phyloP scores from a whole-genome alignment of 1,140 invertebrate genomes.

The Kradibia gibbosae region DNA sequence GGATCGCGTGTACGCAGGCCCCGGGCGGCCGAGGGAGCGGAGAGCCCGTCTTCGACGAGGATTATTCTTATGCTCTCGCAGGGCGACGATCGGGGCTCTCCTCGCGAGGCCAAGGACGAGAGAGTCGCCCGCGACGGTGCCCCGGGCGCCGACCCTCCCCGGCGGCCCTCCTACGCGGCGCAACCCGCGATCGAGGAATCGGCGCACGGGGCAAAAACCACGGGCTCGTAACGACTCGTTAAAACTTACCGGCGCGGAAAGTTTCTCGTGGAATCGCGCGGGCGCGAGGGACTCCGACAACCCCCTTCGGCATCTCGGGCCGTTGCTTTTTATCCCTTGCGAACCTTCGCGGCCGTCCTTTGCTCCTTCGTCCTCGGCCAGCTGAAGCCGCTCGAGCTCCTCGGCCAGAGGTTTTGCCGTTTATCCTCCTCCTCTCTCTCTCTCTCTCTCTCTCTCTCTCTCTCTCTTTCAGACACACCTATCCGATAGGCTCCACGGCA shows the following conservation, averaged over 20 bases:
- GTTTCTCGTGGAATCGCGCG: conserved; percentile 50
- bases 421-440: neutral
- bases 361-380: neutral
- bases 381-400: too few relatives aligned
- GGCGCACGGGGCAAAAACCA: conserved; percentile 31
- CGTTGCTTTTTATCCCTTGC: neutral
- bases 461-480: neutral
- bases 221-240: conserved; percentile 53
- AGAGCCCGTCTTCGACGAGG: too few relatives aligned
- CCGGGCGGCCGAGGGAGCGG: too few relatives aligned
- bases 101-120: too few relatives aligned
- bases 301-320: neutral
- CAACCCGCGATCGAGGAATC: neutral
- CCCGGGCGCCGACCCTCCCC: too few relatives aligned
- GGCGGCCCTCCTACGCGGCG: conserved; percentile 32
- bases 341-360: neutral
- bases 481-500: neutral
- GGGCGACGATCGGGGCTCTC: too few relatives aligned
- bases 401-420: neutral
- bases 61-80: too few relatives aligned
- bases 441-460: neutral
- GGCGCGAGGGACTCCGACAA: conserved; percentile 13
- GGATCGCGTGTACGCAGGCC: too few relatives aligned
- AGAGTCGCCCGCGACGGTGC: too few relatives aligned
- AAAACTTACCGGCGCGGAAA: conserved; percentile 50